Evolutionary conservation across 2,797 vertebrate genomes (phyloP), one percentile per base, ranked within the genome.

Genomic region (Neopelma chrysocephalum): DNA sequence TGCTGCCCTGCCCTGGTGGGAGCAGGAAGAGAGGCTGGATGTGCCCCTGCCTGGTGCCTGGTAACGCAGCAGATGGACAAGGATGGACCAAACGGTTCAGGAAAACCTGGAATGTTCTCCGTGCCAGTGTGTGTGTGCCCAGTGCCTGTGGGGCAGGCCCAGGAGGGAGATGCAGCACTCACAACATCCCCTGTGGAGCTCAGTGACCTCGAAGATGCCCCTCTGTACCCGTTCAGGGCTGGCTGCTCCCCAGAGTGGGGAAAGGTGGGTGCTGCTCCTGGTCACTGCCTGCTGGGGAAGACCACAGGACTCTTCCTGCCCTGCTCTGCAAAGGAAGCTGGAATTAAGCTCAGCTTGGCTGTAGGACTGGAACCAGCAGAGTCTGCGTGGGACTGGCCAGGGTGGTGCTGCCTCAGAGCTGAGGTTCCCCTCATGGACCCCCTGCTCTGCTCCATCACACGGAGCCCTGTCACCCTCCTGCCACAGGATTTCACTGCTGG

Each of bases 361-460:
- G 51, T 4, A 6, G 5, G 45, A 40, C 27, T 2, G 0, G 31
- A 72, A 50, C 40, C 6, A 3, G 26, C 0, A 0, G 2, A 25
- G 56, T 7, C 64, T 21, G 20, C 0, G 4, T 6, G 64, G 89
- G 68, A 11, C 36, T 38, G 9, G 25, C 69, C 25, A 53, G 15
- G 45, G 12, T 18, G 76, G 43, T 32, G 80, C 73, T 32, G 89
- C 78, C 76, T 27, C 58, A 20, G 5, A 22, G 58, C 40, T 3
- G 69, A 62, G 56, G 32, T 32, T 82, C 32, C 34, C 25, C 65
- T 25, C 11, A 8, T 20, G 0, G 8, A 11, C 14, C 54, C 64
- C n/a, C n/a, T 50, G 6, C 27, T 61, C 22, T 0, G 6, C 25
- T 32, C 80, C 43, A 10, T 61, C n/a, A 7, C 22, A 0, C 0